Conservation (phyloP, 1,140 invertebrate species). For the Theocolax elegans region DNA sequence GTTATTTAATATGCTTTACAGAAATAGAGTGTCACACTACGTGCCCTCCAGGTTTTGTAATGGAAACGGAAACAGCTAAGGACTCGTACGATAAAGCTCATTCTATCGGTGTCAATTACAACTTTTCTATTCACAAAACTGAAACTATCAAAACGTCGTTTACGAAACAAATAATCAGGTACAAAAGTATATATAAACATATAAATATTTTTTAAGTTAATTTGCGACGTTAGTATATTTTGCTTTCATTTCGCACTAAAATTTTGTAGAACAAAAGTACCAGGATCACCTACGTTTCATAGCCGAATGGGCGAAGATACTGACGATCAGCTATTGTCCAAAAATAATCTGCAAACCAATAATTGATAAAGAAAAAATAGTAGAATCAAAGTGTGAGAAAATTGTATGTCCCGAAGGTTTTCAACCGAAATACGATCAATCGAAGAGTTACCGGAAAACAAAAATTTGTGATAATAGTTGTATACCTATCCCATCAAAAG, state of each 20-base stretch:
- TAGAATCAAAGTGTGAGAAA: conserved; percentile 23
- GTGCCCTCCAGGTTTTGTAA: conserved; percentile 29
- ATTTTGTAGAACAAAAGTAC: conserved; percentile 7
- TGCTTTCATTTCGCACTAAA: no score
- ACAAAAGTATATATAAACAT: no score
- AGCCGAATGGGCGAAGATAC: conserved; percentile 4
- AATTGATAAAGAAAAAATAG: not conserved
- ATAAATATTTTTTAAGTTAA: no score
- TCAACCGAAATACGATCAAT: conserved; percentile 37
- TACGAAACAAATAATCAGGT: no score
- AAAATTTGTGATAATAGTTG: conserved; percentile 65
- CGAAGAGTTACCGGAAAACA: conserved; percentile 24
- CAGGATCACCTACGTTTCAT: not conserved
- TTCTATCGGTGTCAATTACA: no score
- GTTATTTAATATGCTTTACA: not conserved
- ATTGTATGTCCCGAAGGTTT: conserved; percentile 26
- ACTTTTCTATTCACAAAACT: not conserved
- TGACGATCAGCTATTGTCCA: conserved; percentile 1
- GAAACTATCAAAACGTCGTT: conserved; percentile 1
- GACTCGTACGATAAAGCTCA: not conserved
- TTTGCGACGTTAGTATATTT: no score
- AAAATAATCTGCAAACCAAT: conserved; percentile 13
- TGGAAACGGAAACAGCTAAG: not conserved
- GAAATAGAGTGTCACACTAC: conserved; percentile 12
- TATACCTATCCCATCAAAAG: conserved; percentile 68